A percentile compares a stretch with the other conserved stretches of the same genome.
Evolutionary conservation across 1,140 invertebrate genomes (phyloP).

Genomic region (Drosophila nebulosa): DNA sequence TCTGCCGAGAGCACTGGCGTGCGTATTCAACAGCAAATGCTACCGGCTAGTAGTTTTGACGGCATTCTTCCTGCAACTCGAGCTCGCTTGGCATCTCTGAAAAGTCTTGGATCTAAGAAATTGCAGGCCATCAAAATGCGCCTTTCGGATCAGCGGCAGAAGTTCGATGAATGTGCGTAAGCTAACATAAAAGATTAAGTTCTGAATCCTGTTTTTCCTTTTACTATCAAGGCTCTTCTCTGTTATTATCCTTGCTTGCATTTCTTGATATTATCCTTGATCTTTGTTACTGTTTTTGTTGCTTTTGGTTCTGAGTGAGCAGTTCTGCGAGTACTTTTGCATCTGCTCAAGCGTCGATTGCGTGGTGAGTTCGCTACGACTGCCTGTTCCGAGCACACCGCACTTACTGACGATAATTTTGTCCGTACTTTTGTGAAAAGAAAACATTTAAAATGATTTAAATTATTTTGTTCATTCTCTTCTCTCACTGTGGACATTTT

Average conservation of each 20-base stretch:
- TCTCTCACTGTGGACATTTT: constrained; percentile 19
- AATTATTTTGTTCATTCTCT: neutral
- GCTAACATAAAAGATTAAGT: neutral
- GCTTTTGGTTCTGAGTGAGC: constrained; percentile 28
- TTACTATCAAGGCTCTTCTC: neutral
- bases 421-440: neutral
- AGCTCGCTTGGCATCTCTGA: constrained; percentile 84
- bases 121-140: constrained; percentile 85
- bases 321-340: constrained; percentile 56
- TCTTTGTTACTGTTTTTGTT: constrained; percentile 33
- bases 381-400: neutral
- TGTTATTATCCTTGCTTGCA: constrained; percentile 11
- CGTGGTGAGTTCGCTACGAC: constrained; percentile 54
- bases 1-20: constrained; percentile 24
- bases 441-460: neutral
- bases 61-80: constrained; percentile 82
- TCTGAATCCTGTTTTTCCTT: neutral
- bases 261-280: constrained; percentile 28
- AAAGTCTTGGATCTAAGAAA: constrained; percentile 86
- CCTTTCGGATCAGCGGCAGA: constrained; percentile 83
- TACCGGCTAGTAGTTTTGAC: constrained; percentile 52
- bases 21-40: constrained; percentile 64
- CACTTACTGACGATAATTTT: neutral
- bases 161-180: constrained; percentile 78
- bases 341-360: constrained; percentile 57